Evolutionary conservation across 2,797 vertebrate species (phyloP).

Genomic region (Euthynnus affinis): DNA sequence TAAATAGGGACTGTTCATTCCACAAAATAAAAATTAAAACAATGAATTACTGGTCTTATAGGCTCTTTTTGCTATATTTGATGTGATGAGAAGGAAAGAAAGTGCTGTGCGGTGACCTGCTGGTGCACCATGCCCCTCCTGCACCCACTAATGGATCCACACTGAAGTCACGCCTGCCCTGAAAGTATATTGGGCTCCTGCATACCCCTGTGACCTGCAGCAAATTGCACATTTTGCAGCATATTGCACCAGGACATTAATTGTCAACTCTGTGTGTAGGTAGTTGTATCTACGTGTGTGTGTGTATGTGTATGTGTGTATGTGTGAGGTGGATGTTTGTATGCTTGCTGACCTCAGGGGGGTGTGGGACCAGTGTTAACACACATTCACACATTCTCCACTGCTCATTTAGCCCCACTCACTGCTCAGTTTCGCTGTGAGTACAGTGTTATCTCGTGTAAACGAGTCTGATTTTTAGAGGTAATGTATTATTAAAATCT

Average conservation of each 20-base stretch:
- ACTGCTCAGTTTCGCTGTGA: slow-evolving; percentile 13
- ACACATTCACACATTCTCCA: slow-evolving; percentile 15
- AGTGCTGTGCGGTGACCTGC: slow-evolving; percentile 38
- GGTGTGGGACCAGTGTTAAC: slow-evolving; percentile 24
- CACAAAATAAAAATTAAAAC: slow-evolving; percentile 35
- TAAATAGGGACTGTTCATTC: slow-evolving; percentile 23
- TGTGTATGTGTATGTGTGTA: background rate
- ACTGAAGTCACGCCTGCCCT: slow-evolving; percentile 29
- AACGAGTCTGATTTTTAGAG: slow-evolving; percentile 40
- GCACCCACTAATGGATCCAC: slow-evolving; percentile 32
- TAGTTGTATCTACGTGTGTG: background rate
- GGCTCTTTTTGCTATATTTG: background rate
- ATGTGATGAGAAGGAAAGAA: slow-evolving; percentile 38
- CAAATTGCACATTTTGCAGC: slow-evolving; percentile 48
- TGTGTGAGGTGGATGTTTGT: slow-evolving; percentile 8
- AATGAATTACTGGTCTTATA: slow-evolving; percentile 2
- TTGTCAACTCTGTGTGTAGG: slow-evolving; percentile 29
- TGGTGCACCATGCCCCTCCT: slow-evolving; percentile 21
- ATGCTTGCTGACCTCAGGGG: slow-evolving; percentile 32
- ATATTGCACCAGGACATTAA: slow-evolving; percentile 40
- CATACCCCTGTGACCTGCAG: slow-evolving; percentile 39
- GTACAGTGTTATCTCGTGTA: slow-evolving; percentile 13
- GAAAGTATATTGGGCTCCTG: slow-evolving; percentile 21
- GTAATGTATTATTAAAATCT: slow-evolving; percentile 51
- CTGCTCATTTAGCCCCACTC: slow-evolving; percentile 34